phyloP scores from a whole-genome alignment of 1,140 invertebrate genomes.

The Protaetia brevitarsis region DNA sequence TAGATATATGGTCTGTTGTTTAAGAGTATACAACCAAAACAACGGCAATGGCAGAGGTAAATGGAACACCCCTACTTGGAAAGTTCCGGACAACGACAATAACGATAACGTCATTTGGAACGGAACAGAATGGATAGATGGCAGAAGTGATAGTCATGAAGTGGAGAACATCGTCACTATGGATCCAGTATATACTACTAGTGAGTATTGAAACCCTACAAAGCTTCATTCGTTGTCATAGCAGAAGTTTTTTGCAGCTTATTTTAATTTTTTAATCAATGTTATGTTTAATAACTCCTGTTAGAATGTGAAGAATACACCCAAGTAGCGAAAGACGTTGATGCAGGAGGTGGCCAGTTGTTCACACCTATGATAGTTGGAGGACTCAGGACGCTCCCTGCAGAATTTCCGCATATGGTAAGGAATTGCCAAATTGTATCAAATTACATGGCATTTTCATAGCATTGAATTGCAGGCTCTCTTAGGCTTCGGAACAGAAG shows the following conservation, averaged over 20 bases:
- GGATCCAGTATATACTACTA: background rate
- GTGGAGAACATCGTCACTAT: background rate
- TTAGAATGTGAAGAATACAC: background rate
- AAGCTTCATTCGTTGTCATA: too few species aligned
- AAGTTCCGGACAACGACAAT: background rate
- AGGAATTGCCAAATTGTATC: background rate
- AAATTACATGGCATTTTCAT: too few species aligned
- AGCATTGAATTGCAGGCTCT: conserved; percentile 22
- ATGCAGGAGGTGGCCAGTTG: background rate
- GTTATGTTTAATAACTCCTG: too few species aligned
- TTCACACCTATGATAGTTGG: background rate
- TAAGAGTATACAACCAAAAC: background rate
- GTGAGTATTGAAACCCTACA: background rate
- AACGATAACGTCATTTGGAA: background rate
- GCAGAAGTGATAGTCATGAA: background rate
- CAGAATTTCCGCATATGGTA: conserved; percentile 3
- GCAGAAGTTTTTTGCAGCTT: too few species aligned
- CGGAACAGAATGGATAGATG: background rate
- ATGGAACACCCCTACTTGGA: background rate
- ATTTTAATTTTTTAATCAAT: too few species aligned
- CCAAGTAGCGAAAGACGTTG: background rate
- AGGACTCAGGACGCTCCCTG: background rate
- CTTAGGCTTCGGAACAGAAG: conserved; percentile 21
- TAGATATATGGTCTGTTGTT: background rate
- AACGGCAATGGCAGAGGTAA: background rate